Evolutionary conservation across 1,140 invertebrate genomes (phyloP).

Genomic region (Magallana ariakensis): DNA sequence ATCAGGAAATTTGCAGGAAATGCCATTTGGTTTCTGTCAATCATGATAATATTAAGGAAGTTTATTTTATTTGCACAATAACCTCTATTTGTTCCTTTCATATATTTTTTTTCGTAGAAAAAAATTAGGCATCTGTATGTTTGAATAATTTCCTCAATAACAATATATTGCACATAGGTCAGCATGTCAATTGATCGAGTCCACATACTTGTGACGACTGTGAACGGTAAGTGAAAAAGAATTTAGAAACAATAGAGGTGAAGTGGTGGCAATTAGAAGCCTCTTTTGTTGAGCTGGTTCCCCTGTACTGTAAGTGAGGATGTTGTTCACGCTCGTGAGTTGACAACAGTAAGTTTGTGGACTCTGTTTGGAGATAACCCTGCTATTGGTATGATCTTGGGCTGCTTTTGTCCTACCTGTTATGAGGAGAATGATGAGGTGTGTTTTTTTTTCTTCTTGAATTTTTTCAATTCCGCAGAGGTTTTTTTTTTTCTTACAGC

Average conservation of each 20-base stretch:
- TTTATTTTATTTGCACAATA: too few relatives aligned
- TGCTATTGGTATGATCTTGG: neutral
- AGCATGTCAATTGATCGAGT: too few relatives aligned
- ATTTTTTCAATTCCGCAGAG: neutral
- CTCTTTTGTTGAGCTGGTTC: neutral
- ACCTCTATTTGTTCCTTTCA: too few relatives aligned
- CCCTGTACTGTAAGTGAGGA: neutral
- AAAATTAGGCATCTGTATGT: too few relatives aligned
- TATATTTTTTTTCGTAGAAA: too few relatives aligned
- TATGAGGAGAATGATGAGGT: slow-evolving; percentile 18
- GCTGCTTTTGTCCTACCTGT: slow-evolving; percentile 15
- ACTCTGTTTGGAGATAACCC: neutral
- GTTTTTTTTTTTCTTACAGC: too few relatives aligned
- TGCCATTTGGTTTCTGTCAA: too few relatives aligned
- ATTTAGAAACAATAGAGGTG: slow-evolving; percentile 28
- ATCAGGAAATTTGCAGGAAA: too few relatives aligned
- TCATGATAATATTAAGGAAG: too few relatives aligned
- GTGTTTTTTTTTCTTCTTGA: neutral
- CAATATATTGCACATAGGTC: too few relatives aligned
- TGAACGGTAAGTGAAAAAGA: neutral
- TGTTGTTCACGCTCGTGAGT: neutral
- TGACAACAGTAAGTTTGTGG: neutral
- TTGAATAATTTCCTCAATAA: too few relatives aligned
- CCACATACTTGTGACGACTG: too few relatives aligned
- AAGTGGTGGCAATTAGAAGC: neutral